Evolutionary conservation across 2,888 invertebrate genomes (phyloP).

Genomic region (Thera britannica): DNA sequence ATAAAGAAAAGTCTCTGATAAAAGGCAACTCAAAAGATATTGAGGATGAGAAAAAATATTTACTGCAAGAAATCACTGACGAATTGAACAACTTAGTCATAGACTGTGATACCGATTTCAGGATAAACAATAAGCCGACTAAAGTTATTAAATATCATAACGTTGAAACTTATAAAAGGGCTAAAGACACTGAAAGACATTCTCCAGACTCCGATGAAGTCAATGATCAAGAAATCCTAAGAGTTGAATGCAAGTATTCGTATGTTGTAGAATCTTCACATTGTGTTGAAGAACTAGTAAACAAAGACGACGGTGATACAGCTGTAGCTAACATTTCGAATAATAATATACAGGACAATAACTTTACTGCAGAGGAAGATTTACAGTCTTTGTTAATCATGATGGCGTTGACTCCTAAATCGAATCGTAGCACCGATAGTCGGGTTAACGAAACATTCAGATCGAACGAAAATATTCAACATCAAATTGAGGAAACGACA

Average conservation of each 20-base stretch:
- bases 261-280: conserved; percentile 32
- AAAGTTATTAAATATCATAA: conserved; percentile 41
- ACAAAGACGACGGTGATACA: conserved; percentile 28
- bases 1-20: conserved; percentile 43
- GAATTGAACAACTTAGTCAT: conserved; percentile 56
- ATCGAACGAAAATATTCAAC: conserved; percentile 34
- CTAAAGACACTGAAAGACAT: conserved; percentile 29
- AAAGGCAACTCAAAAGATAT: conserved; percentile 48
- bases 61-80: conserved; percentile 50
- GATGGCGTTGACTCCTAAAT: conserved; percentile 65
- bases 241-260: conserved; percentile 47
- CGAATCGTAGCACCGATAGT: conserved; percentile 36
- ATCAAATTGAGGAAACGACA: conserved; percentile 15
- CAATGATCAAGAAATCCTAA: conserved; percentile 45
- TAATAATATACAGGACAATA: conserved; percentile 15
- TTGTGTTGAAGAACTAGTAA: conserved; percentile 14
- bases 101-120: conserved; percentile 60
- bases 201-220: conserved; percentile 43
- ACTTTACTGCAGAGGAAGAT: conserved; percentile 48
- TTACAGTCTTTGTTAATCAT: conserved; percentile 68
- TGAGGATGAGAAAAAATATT: conserved; percentile 49
- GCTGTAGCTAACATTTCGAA: conserved; percentile 25
- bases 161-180: conserved; percentile 34
- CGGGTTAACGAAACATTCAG: conserved; percentile 18
- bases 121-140: conserved; percentile 53